These are phyloP conservation scores for Bombus terrestris DNA, from an alignment of 1,140 invertebrate genomes.

Conservation along the genomic window DNA sequence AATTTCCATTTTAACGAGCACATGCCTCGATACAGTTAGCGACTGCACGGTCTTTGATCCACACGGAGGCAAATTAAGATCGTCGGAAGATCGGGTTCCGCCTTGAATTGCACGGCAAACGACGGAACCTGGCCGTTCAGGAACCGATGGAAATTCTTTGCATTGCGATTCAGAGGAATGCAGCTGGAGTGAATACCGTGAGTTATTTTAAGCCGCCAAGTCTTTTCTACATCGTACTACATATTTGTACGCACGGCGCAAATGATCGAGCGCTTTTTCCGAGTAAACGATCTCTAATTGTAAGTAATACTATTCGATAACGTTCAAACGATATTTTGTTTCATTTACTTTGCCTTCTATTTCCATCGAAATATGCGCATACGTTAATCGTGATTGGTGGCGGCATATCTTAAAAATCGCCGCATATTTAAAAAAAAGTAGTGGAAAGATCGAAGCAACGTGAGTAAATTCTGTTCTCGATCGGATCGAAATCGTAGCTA, in stretches of 20 bases:
- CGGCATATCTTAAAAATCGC: too few species aligned
- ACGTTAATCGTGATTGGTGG: too few species aligned
- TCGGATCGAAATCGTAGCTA: too few species aligned
- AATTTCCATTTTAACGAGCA: constrained; percentile 32
- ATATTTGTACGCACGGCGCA: background rate
- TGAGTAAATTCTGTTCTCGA: too few species aligned
- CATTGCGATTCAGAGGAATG: background rate
- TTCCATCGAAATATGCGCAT: too few species aligned
- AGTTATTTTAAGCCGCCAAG: background rate
- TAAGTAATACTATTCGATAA: too few species aligned
- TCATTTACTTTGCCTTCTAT: too few species aligned
- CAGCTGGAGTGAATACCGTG: background rate
- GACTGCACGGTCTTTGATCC: constrained; percentile 28
- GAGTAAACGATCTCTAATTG: too few species aligned
- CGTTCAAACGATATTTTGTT: too few species aligned
- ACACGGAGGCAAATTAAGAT: constrained; percentile 48
- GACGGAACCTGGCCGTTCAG: background rate
- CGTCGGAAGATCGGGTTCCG: constrained; percentile 29
- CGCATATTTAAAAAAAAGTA: too few species aligned
- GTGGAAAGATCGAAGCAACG: too few species aligned
- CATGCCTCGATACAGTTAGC: constrained; percentile 28
- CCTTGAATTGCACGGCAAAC: background rate
- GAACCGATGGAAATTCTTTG: constrained; percentile 15
- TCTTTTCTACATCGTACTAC: background rate
- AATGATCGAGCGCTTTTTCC: too few species aligned